These are phyloP conservation scores for Liparis tanakae DNA, from an alignment of 2,797 vertebrate species.

Conservation along the genomic window DNA sequence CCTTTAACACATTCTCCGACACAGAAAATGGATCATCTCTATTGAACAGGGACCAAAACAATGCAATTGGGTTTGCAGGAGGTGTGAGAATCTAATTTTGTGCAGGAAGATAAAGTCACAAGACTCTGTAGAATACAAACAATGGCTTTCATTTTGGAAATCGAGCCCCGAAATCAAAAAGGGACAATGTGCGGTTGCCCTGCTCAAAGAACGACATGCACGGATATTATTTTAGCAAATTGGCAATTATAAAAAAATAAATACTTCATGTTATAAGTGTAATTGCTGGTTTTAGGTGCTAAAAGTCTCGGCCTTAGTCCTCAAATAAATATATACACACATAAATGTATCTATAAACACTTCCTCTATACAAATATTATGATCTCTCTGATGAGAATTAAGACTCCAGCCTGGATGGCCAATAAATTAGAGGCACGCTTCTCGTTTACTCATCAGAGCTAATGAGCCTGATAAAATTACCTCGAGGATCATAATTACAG, in stretches of 20 bases:
- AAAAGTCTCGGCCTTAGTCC: conserved; percentile 62
- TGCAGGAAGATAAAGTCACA: conserved; percentile 61
- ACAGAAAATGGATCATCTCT: conserved; percentile 81
- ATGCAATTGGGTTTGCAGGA: conserved; percentile 74
- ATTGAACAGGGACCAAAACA: conserved; percentile 77
- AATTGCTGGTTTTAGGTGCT: conserved; percentile 76
- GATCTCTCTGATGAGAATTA: conserved; percentile 88
- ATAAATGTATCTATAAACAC: neutral
- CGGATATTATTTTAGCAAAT: conserved; percentile 57
- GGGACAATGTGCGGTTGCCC: conserved; percentile 16
- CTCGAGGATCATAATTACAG: conserved; percentile 95
- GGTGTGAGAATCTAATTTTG: conserved; percentile 78
- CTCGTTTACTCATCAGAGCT: conserved; percentile 96
- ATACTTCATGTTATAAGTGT: conserved; percentile 58
- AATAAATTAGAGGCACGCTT: conserved; percentile 94
- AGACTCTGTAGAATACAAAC: conserved; percentile 57
- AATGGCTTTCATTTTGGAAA: conserved; percentile 59
- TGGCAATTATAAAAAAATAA: conserved; percentile 65
- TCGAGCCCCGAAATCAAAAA: conserved; percentile 36
- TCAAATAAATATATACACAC: no score
- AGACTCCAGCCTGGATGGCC: conserved; percentile 89
- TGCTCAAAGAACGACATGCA: conserved; percentile 42
- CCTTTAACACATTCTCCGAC: conserved; percentile 74
- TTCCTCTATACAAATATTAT: conserved; percentile 87
- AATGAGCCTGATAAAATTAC: conserved; percentile 97